Conservation (phyloP, 2,888 invertebrate species). For the Tenthredo scrophulariae region DNA sequence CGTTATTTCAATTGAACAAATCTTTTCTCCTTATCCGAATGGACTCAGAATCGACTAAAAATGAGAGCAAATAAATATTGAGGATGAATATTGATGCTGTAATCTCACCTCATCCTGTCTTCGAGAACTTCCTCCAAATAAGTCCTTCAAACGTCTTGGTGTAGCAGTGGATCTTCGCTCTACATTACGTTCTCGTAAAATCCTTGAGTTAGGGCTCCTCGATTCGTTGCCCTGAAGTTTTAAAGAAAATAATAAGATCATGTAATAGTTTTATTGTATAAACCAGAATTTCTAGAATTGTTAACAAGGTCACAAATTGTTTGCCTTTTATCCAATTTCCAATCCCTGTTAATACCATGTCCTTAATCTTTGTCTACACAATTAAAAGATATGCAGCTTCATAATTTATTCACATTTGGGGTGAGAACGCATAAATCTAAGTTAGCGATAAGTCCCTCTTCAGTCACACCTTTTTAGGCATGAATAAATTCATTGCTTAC, state of each 20-base stretch:
- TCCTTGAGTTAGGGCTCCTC: slow-evolving; percentile 68
- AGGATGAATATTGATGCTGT: slow-evolving; percentile 5
- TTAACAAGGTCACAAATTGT: not conserved
- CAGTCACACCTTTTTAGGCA: not conserved
- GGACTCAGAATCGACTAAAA: slow-evolving; percentile 6
- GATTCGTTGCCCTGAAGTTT: slow-evolving; percentile 68
- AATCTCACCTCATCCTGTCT: slow-evolving; percentile 72
- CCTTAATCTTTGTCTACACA: not conserved
- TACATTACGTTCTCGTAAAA: slow-evolving; percentile 70
- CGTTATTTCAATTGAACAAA: not conserved
- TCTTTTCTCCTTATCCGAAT: not conserved
- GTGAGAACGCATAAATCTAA: not conserved
- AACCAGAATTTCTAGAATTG: not conserved
- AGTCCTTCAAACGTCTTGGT: slow-evolving; percentile 69
- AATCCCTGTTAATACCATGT: not conserved
- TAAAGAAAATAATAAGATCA: slow-evolving; percentile 45
- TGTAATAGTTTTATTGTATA: not conserved
- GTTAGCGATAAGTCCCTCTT: slow-evolving; percentile 3
- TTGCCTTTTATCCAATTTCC: slow-evolving; percentile 21
- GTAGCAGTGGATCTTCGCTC: slow-evolving; percentile 70
- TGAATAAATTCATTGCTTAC: slow-evolving; percentile 75
- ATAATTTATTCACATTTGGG: not conserved
- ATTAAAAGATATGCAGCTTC: not conserved
- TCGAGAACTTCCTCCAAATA: slow-evolving; percentile 66
- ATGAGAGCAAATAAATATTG: slow-evolving; percentile 2